A percentile compares a stretch with the other conserved stretches of the same genome.
Evolutionary conservation across 2,113 vertebrate genomes (phyloP).

Genomic region (Corythoichthys haematopterus): DNA sequence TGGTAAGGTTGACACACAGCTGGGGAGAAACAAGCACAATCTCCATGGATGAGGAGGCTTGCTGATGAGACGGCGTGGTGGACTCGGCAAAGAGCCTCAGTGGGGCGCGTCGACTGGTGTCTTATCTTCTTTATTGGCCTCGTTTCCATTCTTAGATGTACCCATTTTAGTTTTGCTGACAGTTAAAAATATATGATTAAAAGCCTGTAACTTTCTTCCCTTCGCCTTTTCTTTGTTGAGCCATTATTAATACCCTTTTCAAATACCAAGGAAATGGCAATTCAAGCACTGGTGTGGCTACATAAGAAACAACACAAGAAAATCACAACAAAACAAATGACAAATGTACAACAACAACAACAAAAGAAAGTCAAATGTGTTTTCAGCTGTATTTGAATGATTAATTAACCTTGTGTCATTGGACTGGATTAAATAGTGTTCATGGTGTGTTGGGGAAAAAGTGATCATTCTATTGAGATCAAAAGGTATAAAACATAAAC

Average conservation of each 20-base stretch:
- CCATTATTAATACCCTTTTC: slow-evolving; percentile 24
- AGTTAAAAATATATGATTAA: slow-evolving; percentile 20
- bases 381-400: not conserved
- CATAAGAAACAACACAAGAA: not conserved
- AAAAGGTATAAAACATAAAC: no score
- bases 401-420: not conserved
- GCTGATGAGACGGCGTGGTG: slow-evolving; percentile 17
- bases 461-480: no score
- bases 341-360: not conserved
- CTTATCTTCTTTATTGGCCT: slow-evolving; percentile 18
- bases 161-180: slow-evolving; percentile 39
- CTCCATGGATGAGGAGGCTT: slow-evolving; percentile 25
- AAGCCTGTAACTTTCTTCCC: not conserved
- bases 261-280: slow-evolving; percentile 1
- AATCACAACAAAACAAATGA: not conserved
- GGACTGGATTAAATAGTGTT: not conserved
- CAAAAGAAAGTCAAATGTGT: not conserved
- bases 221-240: not conserved
- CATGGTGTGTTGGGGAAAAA: not conserved
- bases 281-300: not conserved
- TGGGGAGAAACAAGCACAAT: slow-evolving; percentile 35
- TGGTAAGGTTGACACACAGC: slow-evolving; percentile 53
- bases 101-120: slow-evolving; percentile 10
- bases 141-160: slow-evolving; percentile 35
- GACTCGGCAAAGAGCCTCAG: slow-evolving; percentile 2